These are phyloP conservation scores for Chrosomus eos DNA, from an alignment of 2,797 vertebrate genomes.

Conservation along the genomic window DNA sequence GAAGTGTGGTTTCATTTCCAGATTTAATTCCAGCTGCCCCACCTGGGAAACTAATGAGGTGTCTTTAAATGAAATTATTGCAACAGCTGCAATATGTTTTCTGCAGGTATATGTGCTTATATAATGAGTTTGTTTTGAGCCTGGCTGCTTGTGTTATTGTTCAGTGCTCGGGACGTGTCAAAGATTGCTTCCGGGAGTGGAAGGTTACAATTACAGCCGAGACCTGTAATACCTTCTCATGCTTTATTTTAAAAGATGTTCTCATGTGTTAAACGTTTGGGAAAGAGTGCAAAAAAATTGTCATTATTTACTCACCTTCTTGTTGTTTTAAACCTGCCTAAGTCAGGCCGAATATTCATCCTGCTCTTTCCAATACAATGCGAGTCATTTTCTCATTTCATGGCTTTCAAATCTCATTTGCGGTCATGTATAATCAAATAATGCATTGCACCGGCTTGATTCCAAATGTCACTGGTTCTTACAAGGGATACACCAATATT, in stretches of 20 bases:
- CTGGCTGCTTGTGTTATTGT: conserved; percentile 52
- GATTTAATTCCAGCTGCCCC: conserved; percentile 39
- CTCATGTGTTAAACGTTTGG: conserved; percentile 44
- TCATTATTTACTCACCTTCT: neutral
- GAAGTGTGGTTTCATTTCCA: conserved; percentile 2
- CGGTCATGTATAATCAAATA: conserved; percentile 11
- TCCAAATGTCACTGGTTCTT: conserved; percentile 22
- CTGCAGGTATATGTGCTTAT: conserved; percentile 51
- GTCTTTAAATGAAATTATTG: conserved; percentile 60
- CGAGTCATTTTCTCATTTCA: neutral
- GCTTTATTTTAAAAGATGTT: conserved; percentile 55
- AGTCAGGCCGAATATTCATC: conserved; percentile 3
- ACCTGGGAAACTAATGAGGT: conserved; percentile 50
- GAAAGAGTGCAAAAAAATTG: neutral
- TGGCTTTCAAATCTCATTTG: conserved; percentile 1
- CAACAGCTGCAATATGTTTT: conserved; percentile 61
- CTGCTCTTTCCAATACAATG: neutral
- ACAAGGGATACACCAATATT: neutral
- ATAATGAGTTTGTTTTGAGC: conserved; percentile 60
- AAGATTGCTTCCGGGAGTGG: conserved; percentile 36
- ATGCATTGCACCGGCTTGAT: neutral
- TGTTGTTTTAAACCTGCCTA: neutral
- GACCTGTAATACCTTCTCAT: conserved; percentile 29
- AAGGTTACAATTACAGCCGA: conserved; percentile 44
- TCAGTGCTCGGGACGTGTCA: conserved; percentile 18